Evolutionary conservation across 2,113 vertebrate genomes (phyloP).

Genomic region (Leptobrachium leishanense): DNA sequence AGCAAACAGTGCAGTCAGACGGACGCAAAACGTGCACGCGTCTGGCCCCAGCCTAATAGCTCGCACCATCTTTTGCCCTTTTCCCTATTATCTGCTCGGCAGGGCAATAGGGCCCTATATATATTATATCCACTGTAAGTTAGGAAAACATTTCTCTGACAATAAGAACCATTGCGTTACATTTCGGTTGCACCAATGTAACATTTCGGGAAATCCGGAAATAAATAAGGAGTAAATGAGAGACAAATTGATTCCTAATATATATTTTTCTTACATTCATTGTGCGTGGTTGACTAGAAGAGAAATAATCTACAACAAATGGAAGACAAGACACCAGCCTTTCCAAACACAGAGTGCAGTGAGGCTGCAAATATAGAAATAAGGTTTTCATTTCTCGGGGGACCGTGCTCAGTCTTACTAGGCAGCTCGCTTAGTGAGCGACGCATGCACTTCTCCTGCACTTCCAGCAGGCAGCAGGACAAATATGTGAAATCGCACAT

Average conservation of each 20-base stretch:
- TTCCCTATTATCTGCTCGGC: too few species aligned
- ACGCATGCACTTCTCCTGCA: conserved; percentile 70
- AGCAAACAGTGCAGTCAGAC: too few species aligned
- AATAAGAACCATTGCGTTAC: conserved; percentile 54
- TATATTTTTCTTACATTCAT: conserved; percentile 76
- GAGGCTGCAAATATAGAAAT: conserved; percentile 74
- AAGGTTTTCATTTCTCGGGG: conserved; percentile 76
- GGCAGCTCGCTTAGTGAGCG: conserved; percentile 66
- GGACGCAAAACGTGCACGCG: too few species aligned
- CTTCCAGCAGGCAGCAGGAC: conserved; percentile 80
- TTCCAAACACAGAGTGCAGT: conserved; percentile 73
- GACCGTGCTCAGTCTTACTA: conserved; percentile 70
- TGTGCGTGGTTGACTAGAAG: conserved; percentile 70
- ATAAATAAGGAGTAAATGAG: conserved; percentile 68
- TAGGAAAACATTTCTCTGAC: conserved; percentile 22
- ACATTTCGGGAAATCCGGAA: conserved; percentile 65
- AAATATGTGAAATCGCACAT: conserved; percentile 65
- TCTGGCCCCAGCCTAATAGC: too few species aligned
- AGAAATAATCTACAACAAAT: conserved; percentile 79
- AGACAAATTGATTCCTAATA: conserved; percentile 77
- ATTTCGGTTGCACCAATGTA: conserved; percentile 58
- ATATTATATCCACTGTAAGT: conserved; percentile 14
- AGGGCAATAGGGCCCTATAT: too few species aligned
- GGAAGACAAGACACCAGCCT: conserved; percentile 69
- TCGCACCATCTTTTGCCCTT: too few species aligned